These are phyloP conservation scores for Mohoua ochrocephala DNA, from an alignment of 2,113 vertebrate species.

Conservation along the genomic window DNA sequence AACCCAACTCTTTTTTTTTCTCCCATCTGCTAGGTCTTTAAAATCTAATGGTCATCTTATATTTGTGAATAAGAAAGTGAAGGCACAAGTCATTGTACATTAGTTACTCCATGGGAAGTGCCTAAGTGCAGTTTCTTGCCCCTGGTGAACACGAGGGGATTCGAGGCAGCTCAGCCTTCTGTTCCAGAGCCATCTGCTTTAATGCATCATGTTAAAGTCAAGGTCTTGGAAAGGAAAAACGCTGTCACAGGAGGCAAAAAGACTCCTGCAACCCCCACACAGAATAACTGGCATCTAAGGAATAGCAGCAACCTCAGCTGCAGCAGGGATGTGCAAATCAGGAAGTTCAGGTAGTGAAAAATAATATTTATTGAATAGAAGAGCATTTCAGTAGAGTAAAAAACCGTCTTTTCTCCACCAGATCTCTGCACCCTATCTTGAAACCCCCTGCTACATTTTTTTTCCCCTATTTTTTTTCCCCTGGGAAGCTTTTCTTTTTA, in stretches of 20 bases:
- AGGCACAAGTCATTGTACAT: constrained; percentile 41
- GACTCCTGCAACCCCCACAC: neutral
- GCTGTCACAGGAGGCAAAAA: neutral
- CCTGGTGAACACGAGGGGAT: neutral
- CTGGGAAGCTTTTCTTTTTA: neutral
- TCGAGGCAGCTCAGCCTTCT: constrained; percentile 45
- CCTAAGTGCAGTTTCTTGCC: constrained; percentile 18
- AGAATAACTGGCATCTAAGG: neutral
- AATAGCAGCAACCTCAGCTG: neutral
- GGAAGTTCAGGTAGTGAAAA: neutral
- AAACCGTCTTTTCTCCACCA: neutral
- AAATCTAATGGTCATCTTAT: constrained; percentile 36
- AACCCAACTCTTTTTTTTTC: neutral
- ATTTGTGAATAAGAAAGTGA: constrained; percentile 14
- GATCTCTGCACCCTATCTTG: constrained; percentile 6
- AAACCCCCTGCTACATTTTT: neutral
- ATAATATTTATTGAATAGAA: neutral
- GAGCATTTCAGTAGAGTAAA: neutral
- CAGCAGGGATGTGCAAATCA: neutral
- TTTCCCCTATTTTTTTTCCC: neutral
- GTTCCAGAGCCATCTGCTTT: constrained; percentile 55
- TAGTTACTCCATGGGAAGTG: constrained; percentile 55
- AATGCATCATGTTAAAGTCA: constrained; percentile 13
- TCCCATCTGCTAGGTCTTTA: constrained; percentile 31
- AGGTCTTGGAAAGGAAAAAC: constrained; percentile 46